Percentiles rank a stretch among this genome's conserved stretches.
Conservation (phyloP, 2,888 invertebrate genomes). For the Pseudeuparius sepicola region DNA sequence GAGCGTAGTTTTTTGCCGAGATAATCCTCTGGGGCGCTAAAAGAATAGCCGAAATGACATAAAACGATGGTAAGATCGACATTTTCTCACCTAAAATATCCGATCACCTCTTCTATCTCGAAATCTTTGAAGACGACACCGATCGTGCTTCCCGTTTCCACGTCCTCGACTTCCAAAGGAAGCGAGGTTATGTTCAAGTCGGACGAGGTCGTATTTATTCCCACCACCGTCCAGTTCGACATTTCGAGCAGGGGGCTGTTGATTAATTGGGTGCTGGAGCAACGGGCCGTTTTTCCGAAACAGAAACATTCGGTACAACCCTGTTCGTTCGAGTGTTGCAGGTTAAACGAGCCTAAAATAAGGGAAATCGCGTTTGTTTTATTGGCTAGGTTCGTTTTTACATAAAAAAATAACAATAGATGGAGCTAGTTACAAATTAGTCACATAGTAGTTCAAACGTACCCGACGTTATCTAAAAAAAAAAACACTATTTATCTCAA, state of each 20-base stretch:
- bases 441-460: too few species aligned
- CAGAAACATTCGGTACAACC: conserved; percentile 98
- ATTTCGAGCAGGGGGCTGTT: conserved; percentile 55
- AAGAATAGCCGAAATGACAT: too few species aligned
- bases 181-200: conserved; percentile 33
- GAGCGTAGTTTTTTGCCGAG: conserved; percentile 78
- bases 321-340: conserved; percentile 59
- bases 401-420: too few species aligned
- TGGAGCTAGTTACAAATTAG: too few species aligned
- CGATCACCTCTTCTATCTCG: conserved; percentile 32
- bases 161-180: conserved; percentile 23
- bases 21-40: conserved; percentile 57
- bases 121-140: conserved; percentile 41
- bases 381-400: too few species aligned
- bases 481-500: too few species aligned
- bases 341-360: conserved; percentile 86
- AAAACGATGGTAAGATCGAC: too few species aligned
- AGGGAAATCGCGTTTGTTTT: too few species aligned
- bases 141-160: conserved; percentile 40
- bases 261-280: conserved; percentile 65
- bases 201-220: conserved; percentile 38
- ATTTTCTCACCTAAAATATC: too few species aligned
- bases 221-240: conserved; percentile 56
- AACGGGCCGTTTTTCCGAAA: conserved; percentile 84
- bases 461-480: too few species aligned